phyloP scores from a whole-genome alignment of 2,797 vertebrate species.

The Myotis planiceps region DNA sequence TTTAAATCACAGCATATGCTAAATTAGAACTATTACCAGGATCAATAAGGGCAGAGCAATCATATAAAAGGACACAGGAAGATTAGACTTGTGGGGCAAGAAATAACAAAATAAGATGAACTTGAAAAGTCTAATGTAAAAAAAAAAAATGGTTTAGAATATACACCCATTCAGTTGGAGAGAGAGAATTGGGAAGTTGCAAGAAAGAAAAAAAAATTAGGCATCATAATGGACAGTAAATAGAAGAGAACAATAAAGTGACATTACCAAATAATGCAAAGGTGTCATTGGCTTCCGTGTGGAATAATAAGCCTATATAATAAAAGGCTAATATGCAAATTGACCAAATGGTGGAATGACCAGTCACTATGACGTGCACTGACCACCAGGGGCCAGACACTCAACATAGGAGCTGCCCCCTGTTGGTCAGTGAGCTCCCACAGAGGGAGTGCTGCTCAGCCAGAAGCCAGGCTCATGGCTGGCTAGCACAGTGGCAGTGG shows the following conservation, averaged over 20 bases:
- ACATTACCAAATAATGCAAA: background rate
- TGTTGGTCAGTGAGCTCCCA: too few species aligned
- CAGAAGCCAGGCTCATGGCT: too few species aligned
- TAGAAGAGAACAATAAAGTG: background rate
- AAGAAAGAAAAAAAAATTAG: background rate
- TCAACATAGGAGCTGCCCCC: too few species aligned
- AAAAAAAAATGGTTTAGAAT: constrained; percentile 34
- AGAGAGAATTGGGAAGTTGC: background rate
- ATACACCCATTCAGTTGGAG: background rate
- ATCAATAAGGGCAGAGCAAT: background rate
- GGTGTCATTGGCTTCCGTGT: background rate
- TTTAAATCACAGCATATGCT: background rate
- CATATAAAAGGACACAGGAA: background rate
- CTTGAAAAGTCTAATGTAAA: background rate
- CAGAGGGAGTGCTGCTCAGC: too few species aligned
- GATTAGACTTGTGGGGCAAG: background rate
- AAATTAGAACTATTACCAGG: constrained; percentile 33
- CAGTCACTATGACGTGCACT: too few species aligned
- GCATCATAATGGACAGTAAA: background rate
- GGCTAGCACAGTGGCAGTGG: too few species aligned
- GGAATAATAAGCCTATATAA: background rate
- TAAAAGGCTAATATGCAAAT: too few species aligned
- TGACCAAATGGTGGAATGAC: too few species aligned
- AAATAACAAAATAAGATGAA: constrained; percentile 50
- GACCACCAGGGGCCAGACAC: too few species aligned